Evolutionary conservation across 2,797 vertebrate species (phyloP).

Genomic region (Eutrigla gurnardus): DNA sequence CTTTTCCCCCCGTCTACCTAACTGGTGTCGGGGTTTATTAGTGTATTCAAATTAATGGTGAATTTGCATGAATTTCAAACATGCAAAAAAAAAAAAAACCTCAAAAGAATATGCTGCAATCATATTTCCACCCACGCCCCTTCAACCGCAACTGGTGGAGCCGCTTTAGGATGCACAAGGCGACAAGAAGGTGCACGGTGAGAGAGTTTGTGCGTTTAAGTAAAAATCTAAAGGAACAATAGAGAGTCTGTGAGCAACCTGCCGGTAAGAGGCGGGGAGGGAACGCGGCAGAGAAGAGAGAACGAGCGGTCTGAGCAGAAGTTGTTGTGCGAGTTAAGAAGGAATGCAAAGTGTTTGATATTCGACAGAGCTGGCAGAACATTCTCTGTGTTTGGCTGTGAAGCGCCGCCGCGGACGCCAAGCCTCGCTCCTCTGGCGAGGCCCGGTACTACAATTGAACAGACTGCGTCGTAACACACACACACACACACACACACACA

Average conservation of each 20-base stretch:
- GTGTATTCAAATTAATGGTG: background rate
- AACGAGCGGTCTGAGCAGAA: constrained; percentile 59
- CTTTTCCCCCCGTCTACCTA: background rate
- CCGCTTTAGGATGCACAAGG: constrained; percentile 41
- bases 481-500: constrained; percentile 15
- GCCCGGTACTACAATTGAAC: constrained; percentile 63
- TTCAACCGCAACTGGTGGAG: constrained; percentile 19
- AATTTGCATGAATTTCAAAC: constrained; percentile 12
- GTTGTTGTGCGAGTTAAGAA: constrained; percentile 76
- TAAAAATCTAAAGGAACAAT: constrained; percentile 66
- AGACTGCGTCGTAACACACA: constrained; percentile 63
- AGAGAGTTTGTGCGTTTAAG: constrained; percentile 36
- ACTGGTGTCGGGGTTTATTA: background rate
- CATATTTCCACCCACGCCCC: constrained; percentile 36
- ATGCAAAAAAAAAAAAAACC: background rate
- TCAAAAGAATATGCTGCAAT: constrained; percentile 3
- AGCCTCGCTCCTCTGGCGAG: constrained; percentile 62
- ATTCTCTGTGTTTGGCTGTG: constrained; percentile 77
- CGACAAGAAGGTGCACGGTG: constrained; percentile 50
- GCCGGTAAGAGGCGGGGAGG: constrained; percentile 41
- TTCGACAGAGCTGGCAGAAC: constrained; percentile 78
- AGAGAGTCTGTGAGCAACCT: constrained; percentile 58
- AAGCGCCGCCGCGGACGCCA: constrained; percentile 66
- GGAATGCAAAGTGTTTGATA: constrained; percentile 78
- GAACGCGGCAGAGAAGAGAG: background rate